These are phyloP conservation scores for Platycheirus albimanus DNA, from an alignment of 2,888 invertebrate species.

Conservation along the genomic window DNA sequence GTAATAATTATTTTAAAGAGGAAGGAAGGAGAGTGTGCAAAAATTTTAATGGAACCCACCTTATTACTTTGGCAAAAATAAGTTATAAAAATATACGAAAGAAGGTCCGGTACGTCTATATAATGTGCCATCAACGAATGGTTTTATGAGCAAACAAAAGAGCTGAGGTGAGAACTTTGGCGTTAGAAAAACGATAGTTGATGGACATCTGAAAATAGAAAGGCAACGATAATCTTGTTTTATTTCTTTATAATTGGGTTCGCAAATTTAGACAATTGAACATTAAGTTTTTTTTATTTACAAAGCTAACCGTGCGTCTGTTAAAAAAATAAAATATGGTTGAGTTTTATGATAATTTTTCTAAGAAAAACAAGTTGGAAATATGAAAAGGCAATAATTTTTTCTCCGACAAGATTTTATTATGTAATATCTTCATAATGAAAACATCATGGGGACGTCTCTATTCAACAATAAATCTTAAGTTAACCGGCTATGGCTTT, in stretches of 20 bases:
- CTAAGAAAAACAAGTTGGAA: no score
- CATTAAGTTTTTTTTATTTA: no score
- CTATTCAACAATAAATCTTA: no score
- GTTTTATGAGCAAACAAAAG: conserved; percentile 20
- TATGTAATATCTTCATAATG: no score
- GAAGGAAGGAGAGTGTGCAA: conserved; percentile 40
- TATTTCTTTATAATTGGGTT: background rate
- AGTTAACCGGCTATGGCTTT: no score
- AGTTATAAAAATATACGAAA: conserved; percentile 14
- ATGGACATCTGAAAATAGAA: conserved; percentile 24
- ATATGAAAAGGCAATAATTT: no score
- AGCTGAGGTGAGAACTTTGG: conserved; percentile 16
- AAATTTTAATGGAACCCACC: conserved; percentile 29
- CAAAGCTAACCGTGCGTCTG: no score
- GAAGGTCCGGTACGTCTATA: conserved; percentile 7
- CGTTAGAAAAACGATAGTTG: background rate
- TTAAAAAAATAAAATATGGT: no score
- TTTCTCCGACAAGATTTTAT: no score
- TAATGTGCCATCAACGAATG: background rate
- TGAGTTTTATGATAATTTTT: no score
- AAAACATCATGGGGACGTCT: no score
- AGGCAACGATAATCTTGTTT: background rate
- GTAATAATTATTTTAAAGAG: conserved; percentile 31
- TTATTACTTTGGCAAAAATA: conserved; percentile 12
- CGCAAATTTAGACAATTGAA: background rate